These are phyloP conservation scores for Philantomba maxwellii DNA, from an alignment of 2,113 vertebrate genomes.

Conservation along the genomic window DNA sequence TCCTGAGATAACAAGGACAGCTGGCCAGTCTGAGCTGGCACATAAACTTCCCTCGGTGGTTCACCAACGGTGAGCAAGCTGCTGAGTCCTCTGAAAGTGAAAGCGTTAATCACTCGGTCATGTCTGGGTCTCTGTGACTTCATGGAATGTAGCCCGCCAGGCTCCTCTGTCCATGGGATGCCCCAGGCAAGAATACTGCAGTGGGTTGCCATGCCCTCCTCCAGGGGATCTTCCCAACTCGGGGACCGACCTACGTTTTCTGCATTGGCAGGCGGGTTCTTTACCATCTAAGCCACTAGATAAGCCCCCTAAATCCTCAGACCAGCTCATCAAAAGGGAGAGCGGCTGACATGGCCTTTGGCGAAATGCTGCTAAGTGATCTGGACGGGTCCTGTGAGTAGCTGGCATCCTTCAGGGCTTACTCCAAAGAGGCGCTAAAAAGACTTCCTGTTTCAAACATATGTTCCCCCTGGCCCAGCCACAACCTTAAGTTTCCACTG, in stretches of 20 bases:
- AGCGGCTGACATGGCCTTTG: fast-evolving
- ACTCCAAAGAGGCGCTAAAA: neutral
- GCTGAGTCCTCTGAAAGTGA: fast-evolving
- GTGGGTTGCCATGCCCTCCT: neutral
- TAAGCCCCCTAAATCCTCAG: neutral
- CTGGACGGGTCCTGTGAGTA: neutral
- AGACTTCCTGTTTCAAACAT: neutral
- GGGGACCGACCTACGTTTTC: fast-evolving
- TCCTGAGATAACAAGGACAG: neutral
- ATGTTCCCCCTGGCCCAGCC: neutral
- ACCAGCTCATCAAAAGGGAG: neutral
- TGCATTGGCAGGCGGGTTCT: neutral
- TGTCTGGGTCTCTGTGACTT: neutral
- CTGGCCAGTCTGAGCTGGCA: neutral
- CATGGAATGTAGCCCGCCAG: neutral
- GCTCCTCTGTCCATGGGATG: neutral
- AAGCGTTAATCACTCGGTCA: neutral
- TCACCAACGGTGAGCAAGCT: fast-evolving
- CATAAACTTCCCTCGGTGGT: fast-evolving
- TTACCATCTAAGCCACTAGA: neutral
- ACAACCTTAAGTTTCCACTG: neutral
- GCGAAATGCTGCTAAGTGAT: neutral
- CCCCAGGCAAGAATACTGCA: neutral
- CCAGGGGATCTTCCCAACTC: neutral
- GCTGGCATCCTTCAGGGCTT: neutral